Evolutionary conservation across 2,797 vertebrate genomes (phyloP).

Genomic region (Apogon hyalosoma): DNA sequence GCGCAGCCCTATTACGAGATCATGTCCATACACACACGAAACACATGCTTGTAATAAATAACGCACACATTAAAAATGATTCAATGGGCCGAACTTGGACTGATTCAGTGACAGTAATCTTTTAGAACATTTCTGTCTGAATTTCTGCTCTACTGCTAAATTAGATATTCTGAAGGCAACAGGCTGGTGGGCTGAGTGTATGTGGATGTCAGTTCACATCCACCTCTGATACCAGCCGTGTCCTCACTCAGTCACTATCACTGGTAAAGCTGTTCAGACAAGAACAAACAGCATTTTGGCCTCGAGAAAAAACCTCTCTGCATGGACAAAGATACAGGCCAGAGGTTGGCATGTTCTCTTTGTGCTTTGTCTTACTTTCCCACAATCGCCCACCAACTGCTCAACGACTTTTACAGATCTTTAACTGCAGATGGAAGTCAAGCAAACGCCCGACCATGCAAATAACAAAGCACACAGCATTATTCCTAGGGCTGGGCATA

Average conservation of each 20-base stretch:
- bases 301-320: conserved; percentile 50
- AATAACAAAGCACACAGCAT: too few species aligned
- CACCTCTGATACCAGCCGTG: conserved; percentile 56
- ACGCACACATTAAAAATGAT: not conserved
- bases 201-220: conserved; percentile 69
- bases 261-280: conserved; percentile 53
- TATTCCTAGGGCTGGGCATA: too few species aligned
- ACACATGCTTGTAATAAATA: conserved; percentile 4
- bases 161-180: conserved; percentile 69
- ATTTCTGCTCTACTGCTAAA: conserved; percentile 73
- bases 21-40: not conserved
- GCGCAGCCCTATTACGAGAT: too few species aligned
- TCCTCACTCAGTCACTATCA: conserved; percentile 64
- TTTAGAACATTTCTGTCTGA: conserved; percentile 50
- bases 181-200: conserved; percentile 63
- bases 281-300: conserved; percentile 60
- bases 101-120: conserved; percentile 51
- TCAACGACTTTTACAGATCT: conserved; percentile 49
- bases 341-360: conserved; percentile 54
- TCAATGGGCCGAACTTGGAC: conserved; percentile 19
- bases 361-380: conserved; percentile 41
- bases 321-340: conserved; percentile 56
- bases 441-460: conserved; percentile 58
- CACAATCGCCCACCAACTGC: conserved; percentile 40
- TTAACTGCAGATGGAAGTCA: conserved; percentile 58